Evolutionary conservation across 2,797 vertebrate species (phyloP), one percentile per base, ranked within the genome.

Genomic region (Buphagus erythrorhynchus): DNA sequence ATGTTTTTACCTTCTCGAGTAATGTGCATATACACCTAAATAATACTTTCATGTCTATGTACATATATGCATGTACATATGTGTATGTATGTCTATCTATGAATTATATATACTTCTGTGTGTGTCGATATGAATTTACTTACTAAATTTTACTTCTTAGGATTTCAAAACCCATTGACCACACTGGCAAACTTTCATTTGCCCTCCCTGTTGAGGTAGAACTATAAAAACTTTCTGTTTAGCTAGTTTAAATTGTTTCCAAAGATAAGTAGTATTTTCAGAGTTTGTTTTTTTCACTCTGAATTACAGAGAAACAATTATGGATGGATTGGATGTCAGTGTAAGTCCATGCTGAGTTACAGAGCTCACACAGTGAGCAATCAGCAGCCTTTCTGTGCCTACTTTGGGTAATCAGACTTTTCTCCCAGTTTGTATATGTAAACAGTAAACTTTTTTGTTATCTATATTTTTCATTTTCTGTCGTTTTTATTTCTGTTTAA

Each of bases 221-320:
- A 59, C 17, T 55, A 16, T 49, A 49, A 78, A 86, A 78, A 33
- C 26, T 57, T 72, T 17, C 22, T 86, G 20, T 29, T 88, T 57
- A 63, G 25, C 28, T 51, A 46, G 51, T 71, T 77, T 35, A 35
- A 55, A 69, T 59, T 40, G 16, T 31, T 71, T 90, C 35, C 40
- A 45, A 75, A 57, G 26, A 24, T 54, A 28, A 8, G 8, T 18
- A 65, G 14, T 36, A 38, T 42, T 14, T 69, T 79, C 45, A n/a
- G 28, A 59, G 17, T 59, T 91, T 0, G 2, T 0, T 0, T 13
- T 42, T 63, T 65, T 46, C 61, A 45, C 26, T 52, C 10, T 83
- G 9, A 57, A 40, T 83, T 75, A 54, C 22, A 62, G 75, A 58
- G 38, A 57, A 82, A 46, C 14, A 31, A n/a, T 80, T 74, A 62